These are phyloP conservation scores for Setipinna tenuifilis DNA, from an alignment of 2,797 vertebrate genomes.

Conservation along the genomic window DNA sequence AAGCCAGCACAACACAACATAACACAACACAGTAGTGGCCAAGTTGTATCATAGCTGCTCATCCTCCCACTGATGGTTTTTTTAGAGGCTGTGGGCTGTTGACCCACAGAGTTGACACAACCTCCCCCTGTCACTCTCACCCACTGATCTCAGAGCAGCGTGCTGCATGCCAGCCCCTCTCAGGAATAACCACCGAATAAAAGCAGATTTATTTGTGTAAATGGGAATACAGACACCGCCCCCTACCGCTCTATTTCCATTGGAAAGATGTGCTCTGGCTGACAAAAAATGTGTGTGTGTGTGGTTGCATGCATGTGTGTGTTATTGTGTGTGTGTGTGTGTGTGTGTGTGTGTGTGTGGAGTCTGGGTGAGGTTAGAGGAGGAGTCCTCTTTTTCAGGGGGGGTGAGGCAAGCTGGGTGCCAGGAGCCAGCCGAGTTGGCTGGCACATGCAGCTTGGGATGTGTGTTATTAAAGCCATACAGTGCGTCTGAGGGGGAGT, in stretches of 20 bases:
- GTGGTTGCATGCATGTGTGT: not conserved
- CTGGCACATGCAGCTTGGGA: conserved; percentile 53
- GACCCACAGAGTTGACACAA: conserved; percentile 63
- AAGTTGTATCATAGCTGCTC: not conserved
- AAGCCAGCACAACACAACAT: no score
- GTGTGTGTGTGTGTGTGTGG: conserved; percentile 42
- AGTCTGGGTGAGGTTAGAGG: conserved; percentile 63
- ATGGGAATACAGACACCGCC: conserved; percentile 68
- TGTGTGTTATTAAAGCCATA: conserved; percentile 79
- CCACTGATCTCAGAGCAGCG: conserved; percentile 62
- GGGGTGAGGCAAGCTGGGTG: not conserved
- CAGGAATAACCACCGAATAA: conserved; percentile 67
- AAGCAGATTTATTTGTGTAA: conserved; percentile 76
- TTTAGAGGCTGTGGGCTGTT: not conserved
- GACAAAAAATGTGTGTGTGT: not conserved
- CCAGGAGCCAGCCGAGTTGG: conserved; percentile 63
- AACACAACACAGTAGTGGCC: no score
- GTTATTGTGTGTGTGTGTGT: not conserved
- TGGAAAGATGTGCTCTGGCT: conserved; percentile 53
- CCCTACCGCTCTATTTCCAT: conserved; percentile 66
- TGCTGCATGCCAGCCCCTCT: not conserved
- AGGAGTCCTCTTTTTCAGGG: not conserved
- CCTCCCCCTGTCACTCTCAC: conserved; percentile 57
- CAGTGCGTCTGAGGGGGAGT: conserved; percentile 69
- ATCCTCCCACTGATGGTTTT: not conserved